Evolutionary conservation across 1,140 invertebrate species (phyloP).

Genomic region (Drosophila funebris): DNA sequence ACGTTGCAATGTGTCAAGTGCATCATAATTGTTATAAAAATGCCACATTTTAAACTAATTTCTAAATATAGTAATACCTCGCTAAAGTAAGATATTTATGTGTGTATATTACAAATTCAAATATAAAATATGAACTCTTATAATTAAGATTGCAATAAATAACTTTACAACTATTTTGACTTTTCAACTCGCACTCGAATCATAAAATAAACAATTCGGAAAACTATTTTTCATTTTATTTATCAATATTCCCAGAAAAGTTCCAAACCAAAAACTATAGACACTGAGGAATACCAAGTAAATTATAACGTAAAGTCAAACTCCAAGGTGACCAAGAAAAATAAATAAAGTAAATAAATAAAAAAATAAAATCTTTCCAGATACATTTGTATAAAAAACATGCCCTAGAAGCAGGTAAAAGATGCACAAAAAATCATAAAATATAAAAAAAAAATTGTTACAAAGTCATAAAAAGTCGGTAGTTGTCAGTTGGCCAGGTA

Average conservation of each 20-base stretch:
- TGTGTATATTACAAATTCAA: no score
- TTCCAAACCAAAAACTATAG: not conserved
- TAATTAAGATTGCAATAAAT: conserved; percentile 7
- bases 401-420: conserved; percentile 42
- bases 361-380: conserved; percentile 44
- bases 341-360: conserved; percentile 27
- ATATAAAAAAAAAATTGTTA: conserved; percentile 81
- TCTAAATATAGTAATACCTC: not conserved
- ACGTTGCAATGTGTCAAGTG: not conserved
- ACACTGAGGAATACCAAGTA: conserved; percentile 42
- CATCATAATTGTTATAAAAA: conserved; percentile 1
- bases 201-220: conserved; percentile 9
- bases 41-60: not conserved
- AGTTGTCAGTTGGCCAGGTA: conserved; percentile 18
- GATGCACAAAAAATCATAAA: conserved; percentile 66
- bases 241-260: conserved; percentile 53
- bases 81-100: not conserved
- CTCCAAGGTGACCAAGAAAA: conserved; percentile 53
- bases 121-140: not conserved
- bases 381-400: conserved; percentile 47
- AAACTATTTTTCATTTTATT: conserved; percentile 12
- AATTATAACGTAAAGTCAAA: conserved; percentile 79
- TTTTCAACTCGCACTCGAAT: conserved; percentile 27
- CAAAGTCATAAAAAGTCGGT: conserved; percentile 78
- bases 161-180: conserved; percentile 26